These are phyloP conservation scores for Blastobasis adustella DNA, from an alignment of 2,888 invertebrate species.

Conservation along the genomic window DNA sequence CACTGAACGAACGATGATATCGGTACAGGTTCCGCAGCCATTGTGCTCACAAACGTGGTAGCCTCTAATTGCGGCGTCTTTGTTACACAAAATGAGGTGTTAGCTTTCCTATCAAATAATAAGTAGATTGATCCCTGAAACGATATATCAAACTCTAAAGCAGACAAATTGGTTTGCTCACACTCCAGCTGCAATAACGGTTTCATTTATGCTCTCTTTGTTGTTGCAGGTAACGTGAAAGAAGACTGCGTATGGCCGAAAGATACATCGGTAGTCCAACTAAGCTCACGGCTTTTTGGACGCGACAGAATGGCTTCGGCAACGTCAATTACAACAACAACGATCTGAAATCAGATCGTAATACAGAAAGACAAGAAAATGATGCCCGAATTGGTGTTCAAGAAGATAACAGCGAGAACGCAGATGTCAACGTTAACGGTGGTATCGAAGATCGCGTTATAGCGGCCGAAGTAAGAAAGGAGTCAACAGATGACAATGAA, in stretches of 20 bases:
- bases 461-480: constrained; percentile 33
- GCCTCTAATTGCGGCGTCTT: constrained; percentile 68
- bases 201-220: constrained; percentile 26
- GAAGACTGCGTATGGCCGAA: constrained; percentile 69
- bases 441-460: constrained; percentile 36
- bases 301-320: constrained; percentile 42
- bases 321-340: constrained; percentile 15
- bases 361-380: constrained; percentile 13
- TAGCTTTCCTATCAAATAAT: constrained; percentile 71
- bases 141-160: constrained; percentile 36
- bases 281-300: constrained; percentile 64
- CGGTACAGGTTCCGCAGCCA: constrained; percentile 55
- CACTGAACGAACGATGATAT: constrained; percentile 58
- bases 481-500: constrained; percentile 19
- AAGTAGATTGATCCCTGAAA: constrained; percentile 52
- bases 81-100: constrained; percentile 73
- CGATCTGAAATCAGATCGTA: constrained; percentile 11
- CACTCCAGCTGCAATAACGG: constrained; percentile 5
- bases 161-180: constrained; percentile 36
- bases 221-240: constrained; percentile 61
- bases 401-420: constrained; percentile 19
- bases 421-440: constrained; percentile 14
- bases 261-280: constrained; percentile 55
- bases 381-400: constrained; percentile 28
- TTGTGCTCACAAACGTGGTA: constrained; percentile 58